Evolutionary conservation across 2,888 invertebrate species (phyloP), one percentile per base, ranked within the genome.

Genomic region (Hypercompe scribonia): DNA sequence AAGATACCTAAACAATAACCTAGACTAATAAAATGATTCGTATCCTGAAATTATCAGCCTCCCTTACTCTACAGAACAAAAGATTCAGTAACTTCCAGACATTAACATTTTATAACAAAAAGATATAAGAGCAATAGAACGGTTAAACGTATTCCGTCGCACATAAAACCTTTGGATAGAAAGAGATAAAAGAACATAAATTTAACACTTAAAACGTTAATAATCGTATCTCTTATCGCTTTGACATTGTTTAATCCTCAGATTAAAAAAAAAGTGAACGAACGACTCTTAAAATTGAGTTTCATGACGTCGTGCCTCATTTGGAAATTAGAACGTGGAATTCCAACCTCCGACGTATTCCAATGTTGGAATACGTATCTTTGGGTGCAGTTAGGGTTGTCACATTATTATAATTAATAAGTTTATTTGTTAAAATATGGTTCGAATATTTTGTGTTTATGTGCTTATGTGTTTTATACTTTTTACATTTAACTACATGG

Each of bases 241-340:
- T 81, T 86, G 87, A 87, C 88, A 88, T 86, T 80, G 77, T 78
- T 84, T 88, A 88, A 86, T 83, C 83, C 86, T 34, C n/a, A 75
- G 86, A 82, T 88, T 87, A 83, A 78, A 76, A 72, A 78, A 72
- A 78, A 77, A 73, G 79, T 63, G 75, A 80, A 79, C 76, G 78
- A 75, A 76, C 79, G 83, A 84, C 82, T 86, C 83, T 84, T 80
- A 85, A 86, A 88, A 88, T 88, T 87, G 88, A 88, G 88, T 87
- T 88, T 88, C 85, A 88, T 86, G 84, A 88, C 84, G 84, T 76
- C 81, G 78, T 83, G 79, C 80, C 79, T 82, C 83, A 83, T 83
- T 88, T 88, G 77, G 81, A 86, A 87, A 87, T 88, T 86, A 87
- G 86, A 84, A 88, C 86, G 86, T 84, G 84, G 83, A 85, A 86